phyloP scores from a whole-genome alignment of 2,113 vertebrate genomes.

The Oceanodroma tethys region DNA sequence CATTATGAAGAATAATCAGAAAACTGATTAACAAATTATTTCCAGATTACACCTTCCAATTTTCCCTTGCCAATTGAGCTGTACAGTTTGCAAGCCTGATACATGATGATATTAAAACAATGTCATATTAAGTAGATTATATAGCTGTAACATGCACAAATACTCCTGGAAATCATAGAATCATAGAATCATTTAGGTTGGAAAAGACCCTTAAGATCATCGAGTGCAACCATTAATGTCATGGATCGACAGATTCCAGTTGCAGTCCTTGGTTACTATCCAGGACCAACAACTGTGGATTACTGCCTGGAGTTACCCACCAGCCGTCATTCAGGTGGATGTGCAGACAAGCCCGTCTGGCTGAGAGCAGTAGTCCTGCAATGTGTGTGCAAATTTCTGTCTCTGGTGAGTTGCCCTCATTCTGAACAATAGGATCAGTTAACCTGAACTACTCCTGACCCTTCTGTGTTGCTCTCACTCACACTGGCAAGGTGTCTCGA shows the following conservation, averaged over 20 bases:
- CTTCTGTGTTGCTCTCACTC: background rate
- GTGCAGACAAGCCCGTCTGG: background rate
- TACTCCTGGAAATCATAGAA: background rate
- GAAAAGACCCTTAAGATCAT: background rate
- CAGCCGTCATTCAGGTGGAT: background rate
- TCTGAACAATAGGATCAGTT: background rate
- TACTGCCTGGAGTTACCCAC: background rate
- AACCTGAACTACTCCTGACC: background rate
- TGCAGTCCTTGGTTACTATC: background rate
- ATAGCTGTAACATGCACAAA: background rate
- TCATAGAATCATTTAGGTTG: background rate
- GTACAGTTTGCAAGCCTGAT: background rate
- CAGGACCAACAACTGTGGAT: background rate
- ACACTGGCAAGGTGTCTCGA: background rate
- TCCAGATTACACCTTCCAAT: background rate
- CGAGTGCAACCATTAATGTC: rapidly evolving
- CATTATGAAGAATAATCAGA: background rate
- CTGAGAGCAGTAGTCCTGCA: background rate
- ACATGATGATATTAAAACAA: background rate
- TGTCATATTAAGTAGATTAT: background rate
- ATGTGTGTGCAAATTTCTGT: background rate
- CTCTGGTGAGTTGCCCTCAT: background rate
- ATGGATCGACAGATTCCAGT: background rate
- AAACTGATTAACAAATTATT: background rate
- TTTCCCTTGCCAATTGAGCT: background rate